Evolutionary conservation across 1,140 invertebrate genomes (phyloP).

Genomic region (Diachasmimorpha longicaudata): DNA sequence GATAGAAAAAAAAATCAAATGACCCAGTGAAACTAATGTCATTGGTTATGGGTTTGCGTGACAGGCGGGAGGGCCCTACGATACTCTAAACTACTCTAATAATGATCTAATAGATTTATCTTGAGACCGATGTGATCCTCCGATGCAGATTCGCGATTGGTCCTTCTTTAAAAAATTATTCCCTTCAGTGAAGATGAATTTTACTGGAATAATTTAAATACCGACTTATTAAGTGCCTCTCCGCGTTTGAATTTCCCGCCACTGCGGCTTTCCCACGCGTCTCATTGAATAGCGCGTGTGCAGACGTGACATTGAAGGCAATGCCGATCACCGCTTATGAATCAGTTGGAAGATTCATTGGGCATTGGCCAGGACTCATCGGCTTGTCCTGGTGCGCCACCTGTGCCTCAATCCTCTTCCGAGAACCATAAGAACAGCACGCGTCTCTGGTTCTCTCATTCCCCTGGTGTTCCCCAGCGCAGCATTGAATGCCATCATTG

Average conservation of each 20-base stretch:
- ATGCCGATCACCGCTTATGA: neutral
- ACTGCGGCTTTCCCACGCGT: neutral
- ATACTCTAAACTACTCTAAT: too few species aligned
- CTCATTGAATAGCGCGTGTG: neutral
- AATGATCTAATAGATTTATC: too few species aligned
- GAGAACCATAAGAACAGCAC: neutral
- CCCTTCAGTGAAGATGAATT: neutral
- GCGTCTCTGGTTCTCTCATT: neutral
- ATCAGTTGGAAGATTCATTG: neutral
- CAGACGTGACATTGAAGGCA: neutral
- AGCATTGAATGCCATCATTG: neutral
- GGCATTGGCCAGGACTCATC: neutral
- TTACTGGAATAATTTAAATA: neutral
- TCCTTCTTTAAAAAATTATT: too few species aligned
- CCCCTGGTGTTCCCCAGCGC: neutral
- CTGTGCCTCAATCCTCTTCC: neutral
- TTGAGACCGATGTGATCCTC: too few species aligned
- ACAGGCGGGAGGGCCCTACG: too few species aligned
- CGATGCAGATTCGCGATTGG: too few species aligned
- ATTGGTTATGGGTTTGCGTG: too few species aligned
- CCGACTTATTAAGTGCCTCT: neutral
- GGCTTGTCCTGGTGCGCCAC: conserved; percentile 5
- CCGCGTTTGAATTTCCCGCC: neutral
- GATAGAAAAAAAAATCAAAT: neutral
- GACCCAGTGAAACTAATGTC: too few species aligned